Evolutionary conservation across 2,888 invertebrate species (phyloP), one percentile per base, ranked within the genome.

Genomic region (Lordiphosa andalusiaca): DNA sequence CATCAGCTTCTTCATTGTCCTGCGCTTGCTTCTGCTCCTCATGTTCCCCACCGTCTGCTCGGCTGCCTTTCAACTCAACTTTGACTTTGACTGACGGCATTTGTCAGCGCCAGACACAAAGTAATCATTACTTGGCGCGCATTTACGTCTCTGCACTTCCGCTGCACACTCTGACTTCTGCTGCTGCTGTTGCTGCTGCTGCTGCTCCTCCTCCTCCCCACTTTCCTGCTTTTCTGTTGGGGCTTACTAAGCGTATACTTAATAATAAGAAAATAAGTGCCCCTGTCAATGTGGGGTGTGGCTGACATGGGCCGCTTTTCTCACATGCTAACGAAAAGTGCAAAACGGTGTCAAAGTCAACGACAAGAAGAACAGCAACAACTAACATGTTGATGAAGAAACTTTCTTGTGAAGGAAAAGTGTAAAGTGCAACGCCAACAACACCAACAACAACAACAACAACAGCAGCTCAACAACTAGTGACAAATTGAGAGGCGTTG

Each of bases 241-340:
- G 54, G 69, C 57, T 21, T 56, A 68, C 83, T 71, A 66, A 71
- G 81, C 77, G 77, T 75, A 81, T 81, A 83, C 84, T 81, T 81
- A 81, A 83, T 81, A 83, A 82, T 78, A 78, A 69, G 82, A 74
- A 81, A 83, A 75, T 81, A 81, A 81, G 77, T 81, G 80, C 64
- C 71, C 44, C 62, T 77, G 81, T 75, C 84, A 81, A 64, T 54
- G 67, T 19, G 61, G 63, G 47, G 19, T 42, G 58, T 50, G 66
- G 44, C 37, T 6, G 33, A 21, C 21, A 35, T 53, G 44, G 30
- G 10, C 13, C 19, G 19, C 21, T 38, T 39, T 16, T 38, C 66
- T 62, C 55, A 67, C 61, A 73, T 67, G 73, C 52, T 53, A 69
- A 61, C 66, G 62, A 74, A 77, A 74, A 83, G 77, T 74, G 77